phyloP scores from a whole-genome alignment of 2,113 vertebrate species.

The Cettia cetti region DNA sequence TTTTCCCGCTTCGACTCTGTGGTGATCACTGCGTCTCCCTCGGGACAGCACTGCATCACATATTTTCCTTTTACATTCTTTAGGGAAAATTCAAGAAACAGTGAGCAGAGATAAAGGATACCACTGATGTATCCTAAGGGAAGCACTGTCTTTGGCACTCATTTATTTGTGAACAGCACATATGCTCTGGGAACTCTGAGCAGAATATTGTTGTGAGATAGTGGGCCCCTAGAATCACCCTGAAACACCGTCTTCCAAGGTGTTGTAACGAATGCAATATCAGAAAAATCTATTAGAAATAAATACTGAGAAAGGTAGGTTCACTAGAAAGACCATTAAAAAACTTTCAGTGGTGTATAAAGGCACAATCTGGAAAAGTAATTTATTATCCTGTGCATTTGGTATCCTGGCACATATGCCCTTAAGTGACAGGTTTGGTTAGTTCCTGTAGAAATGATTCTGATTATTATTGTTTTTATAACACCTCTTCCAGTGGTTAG shows the following conservation, averaged over 20 bases:
- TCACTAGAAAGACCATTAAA: not conserved
- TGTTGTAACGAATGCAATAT: not conserved
- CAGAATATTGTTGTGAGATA: not conserved
- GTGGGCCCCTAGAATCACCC: not conserved
- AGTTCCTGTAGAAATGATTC: not conserved
- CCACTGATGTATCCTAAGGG: not conserved
- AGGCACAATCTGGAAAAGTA: not conserved
- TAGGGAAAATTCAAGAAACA: not conserved
- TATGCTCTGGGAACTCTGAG: not conserved
- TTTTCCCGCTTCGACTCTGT: too few relatives aligned
- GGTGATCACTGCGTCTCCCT: too few relatives aligned
- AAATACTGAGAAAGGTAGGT: not conserved
- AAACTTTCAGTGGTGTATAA: not conserved
- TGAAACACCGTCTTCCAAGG: not conserved
- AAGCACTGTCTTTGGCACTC: not conserved
- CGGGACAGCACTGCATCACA: too few relatives aligned
- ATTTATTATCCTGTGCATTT: not conserved
- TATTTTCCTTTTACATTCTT: not conserved
- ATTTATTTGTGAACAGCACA: not conserved
- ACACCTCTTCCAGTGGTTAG: not conserved
- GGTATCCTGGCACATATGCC: not conserved
- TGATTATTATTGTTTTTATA: slow-evolving; percentile 30
- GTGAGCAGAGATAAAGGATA: not conserved
- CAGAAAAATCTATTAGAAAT: not conserved
- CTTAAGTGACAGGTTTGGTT: not conserved